phyloP scores from a whole-genome alignment of 2,797 vertebrate species.

The Eospalax fontanierii region DNA sequence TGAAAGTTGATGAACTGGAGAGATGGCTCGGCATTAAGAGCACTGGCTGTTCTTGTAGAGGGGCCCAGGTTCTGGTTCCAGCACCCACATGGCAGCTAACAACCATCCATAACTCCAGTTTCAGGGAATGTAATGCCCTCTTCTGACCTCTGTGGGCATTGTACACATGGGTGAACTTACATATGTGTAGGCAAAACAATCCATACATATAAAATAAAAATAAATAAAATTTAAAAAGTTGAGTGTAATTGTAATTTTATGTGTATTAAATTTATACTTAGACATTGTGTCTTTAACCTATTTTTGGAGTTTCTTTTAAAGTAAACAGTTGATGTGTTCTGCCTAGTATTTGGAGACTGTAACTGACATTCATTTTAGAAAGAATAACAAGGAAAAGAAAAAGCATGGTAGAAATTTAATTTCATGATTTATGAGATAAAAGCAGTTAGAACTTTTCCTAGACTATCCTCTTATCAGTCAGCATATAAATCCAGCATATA shows the following conservation, averaged over 20 bases:
- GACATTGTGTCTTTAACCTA: conserved; percentile 36
- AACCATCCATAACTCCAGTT: too few species aligned
- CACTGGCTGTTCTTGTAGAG: too few species aligned
- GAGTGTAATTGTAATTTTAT: conserved; percentile 28
- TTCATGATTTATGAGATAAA: conserved; percentile 7
- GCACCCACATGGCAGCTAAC: too few species aligned
- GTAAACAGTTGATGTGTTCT: conserved; percentile 57
- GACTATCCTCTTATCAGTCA: not conserved
- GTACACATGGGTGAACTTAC: too few species aligned
- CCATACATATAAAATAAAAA: too few species aligned
- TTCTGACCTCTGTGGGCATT: too few species aligned
- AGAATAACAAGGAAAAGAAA: conserved; percentile 30
- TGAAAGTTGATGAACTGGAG: not conserved
- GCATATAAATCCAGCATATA: not conserved
- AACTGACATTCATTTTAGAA: conserved; percentile 59
- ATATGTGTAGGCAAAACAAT: too few species aligned
- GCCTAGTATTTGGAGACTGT: conserved; percentile 72
- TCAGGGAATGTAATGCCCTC: too few species aligned
- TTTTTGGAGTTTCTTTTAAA: conserved; percentile 69
- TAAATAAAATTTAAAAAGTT: too few species aligned
- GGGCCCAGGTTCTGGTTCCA: too few species aligned
- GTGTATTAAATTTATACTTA: conserved; percentile 69
- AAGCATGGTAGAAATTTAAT: not conserved
- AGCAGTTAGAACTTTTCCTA: conserved; percentile 4
- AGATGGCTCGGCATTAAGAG: too few species aligned